Evolutionary conservation across 2,888 invertebrate species (phyloP).

Genomic region (Chouioia cunea): DNA sequence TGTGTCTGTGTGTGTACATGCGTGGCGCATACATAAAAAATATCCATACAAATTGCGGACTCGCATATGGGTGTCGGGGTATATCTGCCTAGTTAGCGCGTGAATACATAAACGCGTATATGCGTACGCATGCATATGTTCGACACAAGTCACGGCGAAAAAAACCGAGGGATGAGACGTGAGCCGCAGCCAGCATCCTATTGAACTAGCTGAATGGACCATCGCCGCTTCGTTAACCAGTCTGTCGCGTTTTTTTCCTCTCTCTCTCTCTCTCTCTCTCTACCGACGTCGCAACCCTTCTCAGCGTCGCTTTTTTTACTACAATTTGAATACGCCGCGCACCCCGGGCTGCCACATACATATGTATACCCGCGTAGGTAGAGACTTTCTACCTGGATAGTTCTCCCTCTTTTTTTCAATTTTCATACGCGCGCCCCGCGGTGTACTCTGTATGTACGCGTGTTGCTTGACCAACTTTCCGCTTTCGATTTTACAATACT

Average conservation of each 20-base stretch:
- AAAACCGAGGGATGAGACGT: constrained; percentile 48
- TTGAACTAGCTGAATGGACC: constrained; percentile 66
- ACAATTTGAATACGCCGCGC: constrained; percentile 69
- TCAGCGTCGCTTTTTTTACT: constrained; percentile 50
- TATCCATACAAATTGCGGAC: constrained; percentile 4
- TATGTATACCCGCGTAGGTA: constrained; percentile 61
- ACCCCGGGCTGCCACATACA: constrained; percentile 63
- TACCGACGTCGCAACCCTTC: constrained; percentile 61
- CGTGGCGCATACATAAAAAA: too few relatives aligned
- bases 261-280: constrained; percentile 60
- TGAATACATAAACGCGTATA: constrained; percentile 53
- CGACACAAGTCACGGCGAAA: constrained; percentile 45
- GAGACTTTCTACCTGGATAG: constrained; percentile 63
- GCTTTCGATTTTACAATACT: constrained; percentile 33
- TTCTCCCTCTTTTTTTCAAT: constrained; percentile 37
- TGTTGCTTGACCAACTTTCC: constrained; percentile 66
- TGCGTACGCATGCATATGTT: constrained; percentile 50
- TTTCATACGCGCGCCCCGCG: constrained; percentile 22
- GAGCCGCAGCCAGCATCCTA: constrained; percentile 64
- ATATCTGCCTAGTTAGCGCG: constrained; percentile 56
- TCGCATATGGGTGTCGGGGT: constrained; percentile 49
- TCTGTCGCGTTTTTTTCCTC: constrained; percentile 65
- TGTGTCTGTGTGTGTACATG: too few relatives aligned
- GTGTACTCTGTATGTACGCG: constrained; percentile 25
- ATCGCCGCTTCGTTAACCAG: constrained; percentile 69